Percentiles rank a stretch among this genome's conserved stretches.
Evolutionary conservation across 2,888 invertebrate genomes (phyloP).

Genomic region (Brassicogethes aeneus): DNA sequence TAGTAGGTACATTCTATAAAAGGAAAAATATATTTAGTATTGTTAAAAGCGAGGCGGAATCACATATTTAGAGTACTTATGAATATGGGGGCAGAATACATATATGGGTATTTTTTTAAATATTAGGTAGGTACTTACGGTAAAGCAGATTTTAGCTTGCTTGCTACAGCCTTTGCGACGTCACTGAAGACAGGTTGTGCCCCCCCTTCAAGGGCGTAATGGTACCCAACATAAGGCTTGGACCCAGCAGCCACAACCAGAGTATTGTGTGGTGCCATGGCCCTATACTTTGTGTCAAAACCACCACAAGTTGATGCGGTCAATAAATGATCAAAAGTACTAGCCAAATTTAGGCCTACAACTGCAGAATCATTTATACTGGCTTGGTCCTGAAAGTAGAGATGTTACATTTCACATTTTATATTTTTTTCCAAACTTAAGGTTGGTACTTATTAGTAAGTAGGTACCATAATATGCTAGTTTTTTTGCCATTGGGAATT

Average conservation of each 20-base stretch:
- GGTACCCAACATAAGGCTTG: constrained; percentile 81
- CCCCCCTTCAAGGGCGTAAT: constrained; percentile 83
- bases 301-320: constrained; percentile 72
- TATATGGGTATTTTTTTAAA: too few species aligned
- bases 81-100: too few species aligned
- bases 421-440: too few species aligned
- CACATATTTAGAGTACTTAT: too few species aligned
- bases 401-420: too few species aligned
- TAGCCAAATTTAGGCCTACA: constrained; percentile 62
- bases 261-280: constrained; percentile 67
- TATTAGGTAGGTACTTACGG: too few species aligned
- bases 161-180: constrained; percentile 87
- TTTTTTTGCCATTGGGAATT: too few species aligned
- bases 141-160: constrained; percentile 70
- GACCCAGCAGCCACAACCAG: constrained; percentile 70
- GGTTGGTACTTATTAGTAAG: too few species aligned
- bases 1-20: too few species aligned
- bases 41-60: too few species aligned
- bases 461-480: too few species aligned
- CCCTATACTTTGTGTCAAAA: constrained; percentile 59
- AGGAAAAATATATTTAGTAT: too few species aligned
- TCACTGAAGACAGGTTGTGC: constrained; percentile 75
- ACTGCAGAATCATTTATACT: constrained; percentile 68
- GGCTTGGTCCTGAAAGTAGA: constrained; percentile 65
- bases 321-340: constrained; percentile 78